Base-by-base conservation (phyloP, 2,888 invertebrate species). In the Tanypteryx hageni region DNA sequence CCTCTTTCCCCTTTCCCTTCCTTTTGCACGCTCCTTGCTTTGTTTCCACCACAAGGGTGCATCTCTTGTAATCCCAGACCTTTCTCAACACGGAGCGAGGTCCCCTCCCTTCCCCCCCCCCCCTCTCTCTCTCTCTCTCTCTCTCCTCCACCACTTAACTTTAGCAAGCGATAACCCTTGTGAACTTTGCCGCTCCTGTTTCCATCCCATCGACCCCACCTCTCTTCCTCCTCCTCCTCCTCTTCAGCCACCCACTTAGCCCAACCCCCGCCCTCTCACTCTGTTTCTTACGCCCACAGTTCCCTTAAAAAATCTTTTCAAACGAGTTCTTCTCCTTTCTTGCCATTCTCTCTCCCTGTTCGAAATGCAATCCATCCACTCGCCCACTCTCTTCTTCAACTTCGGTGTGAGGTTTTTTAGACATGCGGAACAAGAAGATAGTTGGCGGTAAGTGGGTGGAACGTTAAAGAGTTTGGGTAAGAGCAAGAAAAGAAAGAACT, bases 131-230 rank as follows among this genome's bases (percentile, higher is more conserved):
- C 86, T 8, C 61, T 31, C 16, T 86, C n/a, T 22, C 31, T 3
- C 31, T 14, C 61, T n/a, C 89, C 14, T n/a, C 18, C 44, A 9
- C 89, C 64, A n/a, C 61, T 18, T 86, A 14, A 27, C 9, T 68
- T 68, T 68, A 68, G 68, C 68, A 22, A 68, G 76, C 76, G 76
- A 27, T 76, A 76, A 76, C 76, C 76, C 64, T 64, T 89, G 44
- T 68, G 68, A 44, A 89, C 68, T 44, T 31, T 64, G 27, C 89
- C 64, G 27, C 76, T 76, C 27, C 27, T 4, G 22, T 27, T 76
- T 68, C 68, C 68, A 68, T 68, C 68, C n/a, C 68, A 18, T 68
- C 68, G n/a, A 68, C 9, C 61, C 16, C 86, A 11, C 61, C 59
- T 86, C 18, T 64, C 10, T 64, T 31, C 14, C 44, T 13, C 68